Conservation (phyloP, 2,888 invertebrate species). For the Acleris laterana region DNA sequence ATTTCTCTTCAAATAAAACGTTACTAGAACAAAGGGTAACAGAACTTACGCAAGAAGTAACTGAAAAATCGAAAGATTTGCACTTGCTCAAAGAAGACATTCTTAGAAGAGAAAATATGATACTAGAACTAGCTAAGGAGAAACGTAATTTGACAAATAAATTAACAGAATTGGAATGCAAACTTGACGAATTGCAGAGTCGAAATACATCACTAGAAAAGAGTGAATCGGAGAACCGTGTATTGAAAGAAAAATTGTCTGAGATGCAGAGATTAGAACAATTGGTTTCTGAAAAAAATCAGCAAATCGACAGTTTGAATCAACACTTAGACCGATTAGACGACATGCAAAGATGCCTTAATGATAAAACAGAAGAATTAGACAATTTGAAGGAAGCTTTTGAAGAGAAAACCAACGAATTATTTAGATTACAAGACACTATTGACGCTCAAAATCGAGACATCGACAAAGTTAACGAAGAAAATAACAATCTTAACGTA, state of each 20-base stretch:
- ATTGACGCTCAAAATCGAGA: slow-evolving; percentile 65
- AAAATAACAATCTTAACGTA: slow-evolving; percentile 68
- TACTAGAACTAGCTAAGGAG: slow-evolving; percentile 82
- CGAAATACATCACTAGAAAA: slow-evolving; percentile 68
- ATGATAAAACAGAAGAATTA: slow-evolving; percentile 78
- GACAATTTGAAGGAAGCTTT: slow-evolving; percentile 76
- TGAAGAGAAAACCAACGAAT: slow-evolving; percentile 72
- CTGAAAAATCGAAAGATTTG: slow-evolving; percentile 80
- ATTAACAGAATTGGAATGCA: slow-evolving; percentile 78
- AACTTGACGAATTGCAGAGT: slow-evolving; percentile 76
- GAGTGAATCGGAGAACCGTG: slow-evolving; percentile 71
- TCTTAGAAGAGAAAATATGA: slow-evolving; percentile 83
- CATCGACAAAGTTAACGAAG: slow-evolving; percentile 68
- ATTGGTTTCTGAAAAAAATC: slow-evolving; percentile 82
- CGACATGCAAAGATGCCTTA: slow-evolving; percentile 76
- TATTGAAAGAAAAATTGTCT: slow-evolving; percentile 75
- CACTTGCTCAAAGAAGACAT: slow-evolving; percentile 83
- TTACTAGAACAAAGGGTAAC: slow-evolving; percentile 83
- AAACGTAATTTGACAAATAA: slow-evolving; percentile 80
- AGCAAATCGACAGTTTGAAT: slow-evolving; percentile 80
- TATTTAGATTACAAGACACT: slow-evolving; percentile 71
- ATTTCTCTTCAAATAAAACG: slow-evolving; percentile 78
- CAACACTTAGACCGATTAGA: slow-evolving; percentile 78
- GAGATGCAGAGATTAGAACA: slow-evolving; percentile 81
- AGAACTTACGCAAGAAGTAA: slow-evolving; percentile 82